Evolutionary conservation across 2,888 invertebrate genomes (phyloP), one percentile per base, ranked within the genome.

Genomic region (Clivina fossor): DNA sequence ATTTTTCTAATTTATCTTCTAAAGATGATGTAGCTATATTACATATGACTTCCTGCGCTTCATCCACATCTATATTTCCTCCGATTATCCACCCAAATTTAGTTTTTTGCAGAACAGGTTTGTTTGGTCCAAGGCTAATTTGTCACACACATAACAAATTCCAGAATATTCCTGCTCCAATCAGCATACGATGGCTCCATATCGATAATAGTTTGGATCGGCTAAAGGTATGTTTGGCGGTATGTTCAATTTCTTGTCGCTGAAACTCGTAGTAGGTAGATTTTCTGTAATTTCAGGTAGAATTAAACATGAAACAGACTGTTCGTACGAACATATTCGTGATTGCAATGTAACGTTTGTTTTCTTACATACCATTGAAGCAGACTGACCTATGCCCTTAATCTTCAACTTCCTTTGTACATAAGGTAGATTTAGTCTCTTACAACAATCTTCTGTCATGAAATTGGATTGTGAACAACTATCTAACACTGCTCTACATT

Each of bases 61-160:
- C n/a, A n/a, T n/a, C n/a, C 5, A n/a, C n/a, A 20, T n/a, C 3
- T 50, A 47, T 20, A 9, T 28, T 28, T 32, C 62, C 61, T 0
- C 59, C 51, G 11, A 62, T 50, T 8, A 64, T 49, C 64, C 65
- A 66, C 4, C 66, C 65, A 5, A 65, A 56, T 15, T 56, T 41
- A 9, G 59, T 59, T 46, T 60, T 59, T 35, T 57, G 54, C 7
- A 60, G 28, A 9, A 50, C 16, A 8, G 60, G 57, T 24, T 38
- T 30, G 5, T 55, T 13, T 3, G 37, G 13, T 4, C 44, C 43
- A 2, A 56, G 11, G 5, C 33, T 33, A 20, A 59, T 48, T 43
- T 58, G 57, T 11, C 54, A 54, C 16, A 46, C 50, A 8, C 56
- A 56, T 11, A 60, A 18, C 8, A 58, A 40, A 7, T 57, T 57